Evolutionary conservation across 2,113 vertebrate species (phyloP).

Genomic region (Tringa solitaria): DNA sequence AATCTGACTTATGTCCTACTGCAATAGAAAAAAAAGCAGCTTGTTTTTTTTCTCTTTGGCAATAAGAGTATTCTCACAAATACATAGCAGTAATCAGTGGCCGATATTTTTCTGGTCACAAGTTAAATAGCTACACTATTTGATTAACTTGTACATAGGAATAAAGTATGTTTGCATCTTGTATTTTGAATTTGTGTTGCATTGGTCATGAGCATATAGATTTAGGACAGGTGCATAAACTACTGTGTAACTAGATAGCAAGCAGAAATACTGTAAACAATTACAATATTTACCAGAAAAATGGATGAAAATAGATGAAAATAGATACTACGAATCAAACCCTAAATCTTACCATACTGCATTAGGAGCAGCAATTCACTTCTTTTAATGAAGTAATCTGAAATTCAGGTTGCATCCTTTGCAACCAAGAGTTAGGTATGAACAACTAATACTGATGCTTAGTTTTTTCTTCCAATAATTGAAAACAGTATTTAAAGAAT

Average conservation of each 20-base stretch:
- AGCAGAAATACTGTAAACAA: background rate
- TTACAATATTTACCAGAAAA: background rate
- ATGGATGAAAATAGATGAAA: background rate
- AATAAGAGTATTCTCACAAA: background rate
- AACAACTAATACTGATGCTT: background rate
- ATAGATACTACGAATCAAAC: background rate
- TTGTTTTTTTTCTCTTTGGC: accelerated
- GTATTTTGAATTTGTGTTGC: background rate
- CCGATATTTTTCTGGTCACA: background rate
- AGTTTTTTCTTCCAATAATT: background rate
- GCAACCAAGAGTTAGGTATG: background rate
- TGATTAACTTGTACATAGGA: background rate
- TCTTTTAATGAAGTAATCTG: background rate
- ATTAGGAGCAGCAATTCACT: background rate
- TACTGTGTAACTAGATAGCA: background rate
- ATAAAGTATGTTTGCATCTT: background rate
- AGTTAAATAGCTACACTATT: background rate
- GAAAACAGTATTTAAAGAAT: background rate
- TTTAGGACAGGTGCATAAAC: background rate
- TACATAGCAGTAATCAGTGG: background rate
- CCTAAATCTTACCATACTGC: background rate
- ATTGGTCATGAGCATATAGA: background rate
- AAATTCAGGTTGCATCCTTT: background rate
- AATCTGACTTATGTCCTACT: background rate
- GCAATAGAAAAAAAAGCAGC: background rate